Evolutionary conservation across 2,113 vertebrate species (phyloP).

Genomic region (Melanerpes formicivorus): DNA sequence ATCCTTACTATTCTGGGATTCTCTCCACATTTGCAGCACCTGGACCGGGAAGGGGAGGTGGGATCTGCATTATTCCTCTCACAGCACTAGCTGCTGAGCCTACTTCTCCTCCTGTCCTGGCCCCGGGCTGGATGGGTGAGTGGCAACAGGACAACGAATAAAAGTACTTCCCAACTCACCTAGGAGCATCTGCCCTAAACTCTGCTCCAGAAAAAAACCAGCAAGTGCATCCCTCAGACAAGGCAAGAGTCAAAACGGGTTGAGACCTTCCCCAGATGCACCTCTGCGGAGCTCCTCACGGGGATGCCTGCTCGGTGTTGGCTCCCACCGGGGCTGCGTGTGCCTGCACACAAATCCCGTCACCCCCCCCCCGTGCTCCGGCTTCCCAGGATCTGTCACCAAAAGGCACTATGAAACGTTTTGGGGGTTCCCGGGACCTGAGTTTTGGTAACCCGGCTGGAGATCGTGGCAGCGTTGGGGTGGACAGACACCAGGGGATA

Average conservation of each 20-base stretch:
- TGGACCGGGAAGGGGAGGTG: background rate
- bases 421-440: background rate
- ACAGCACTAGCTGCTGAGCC: background rate
- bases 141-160: no score
- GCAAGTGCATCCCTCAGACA: background rate
- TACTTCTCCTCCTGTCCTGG: background rate
- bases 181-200: background rate
- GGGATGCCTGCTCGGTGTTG: background rate
- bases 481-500: background rate
- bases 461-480: background rate
- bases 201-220: background rate
- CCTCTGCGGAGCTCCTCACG: background rate
- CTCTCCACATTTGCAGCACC: background rate
- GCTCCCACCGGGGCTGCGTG: background rate
- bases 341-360: background rate
- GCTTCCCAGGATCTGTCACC: background rate
- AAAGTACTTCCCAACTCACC: background rate
- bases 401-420: background rate
- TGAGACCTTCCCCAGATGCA: background rate
- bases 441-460: background rate
- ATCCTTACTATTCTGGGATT: no score
- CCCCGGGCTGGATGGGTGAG: background rate
- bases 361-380: background rate
- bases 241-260: background rate
- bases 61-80: background rate